Conservation (phyloP, 2,797 vertebrate genomes). For the Sebastes diploproa region DNA sequence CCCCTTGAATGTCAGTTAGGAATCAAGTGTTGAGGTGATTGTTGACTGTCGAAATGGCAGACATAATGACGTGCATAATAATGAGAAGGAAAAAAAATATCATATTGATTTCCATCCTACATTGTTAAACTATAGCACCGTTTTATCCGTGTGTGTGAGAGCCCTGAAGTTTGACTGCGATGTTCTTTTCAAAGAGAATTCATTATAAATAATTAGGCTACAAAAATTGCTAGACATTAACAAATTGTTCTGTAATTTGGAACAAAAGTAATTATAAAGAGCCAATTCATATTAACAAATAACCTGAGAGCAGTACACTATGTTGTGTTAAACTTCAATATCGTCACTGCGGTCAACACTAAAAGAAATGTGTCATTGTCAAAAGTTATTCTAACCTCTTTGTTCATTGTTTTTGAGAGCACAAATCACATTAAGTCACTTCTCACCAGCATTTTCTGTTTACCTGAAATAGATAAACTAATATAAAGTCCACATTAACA, state of each 20-base stretch:
- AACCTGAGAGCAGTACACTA: neutral
- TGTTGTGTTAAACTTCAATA: neutral
- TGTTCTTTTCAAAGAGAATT: neutral
- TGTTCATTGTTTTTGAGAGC: neutral
- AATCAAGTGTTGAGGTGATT: slow-evolving; percentile 62
- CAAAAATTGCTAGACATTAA: neutral
- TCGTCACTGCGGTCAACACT: neutral
- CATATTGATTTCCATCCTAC: slow-evolving; percentile 31
- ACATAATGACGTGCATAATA: slow-evolving; percentile 51
- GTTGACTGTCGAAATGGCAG: slow-evolving; percentile 66
- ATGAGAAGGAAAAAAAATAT: slow-evolving; percentile 21
- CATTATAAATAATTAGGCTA: neutral
- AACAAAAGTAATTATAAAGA: neutral
- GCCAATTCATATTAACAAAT: neutral
- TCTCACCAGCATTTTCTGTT: slow-evolving; percentile 2
- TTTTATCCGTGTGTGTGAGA: slow-evolving; percentile 6
- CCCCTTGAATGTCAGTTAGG: slow-evolving; percentile 62
- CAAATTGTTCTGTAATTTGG: neutral
- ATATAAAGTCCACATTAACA: neutral
- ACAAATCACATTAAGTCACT: neutral
- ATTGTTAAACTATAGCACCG: neutral
- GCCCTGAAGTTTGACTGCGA: neutral
- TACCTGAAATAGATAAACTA: neutral
- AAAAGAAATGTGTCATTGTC: neutral
- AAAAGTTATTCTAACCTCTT: neutral